phyloP scores from a whole-genome alignment of 2,113 vertebrate species.

The Pardalotus punctatus region DNA sequence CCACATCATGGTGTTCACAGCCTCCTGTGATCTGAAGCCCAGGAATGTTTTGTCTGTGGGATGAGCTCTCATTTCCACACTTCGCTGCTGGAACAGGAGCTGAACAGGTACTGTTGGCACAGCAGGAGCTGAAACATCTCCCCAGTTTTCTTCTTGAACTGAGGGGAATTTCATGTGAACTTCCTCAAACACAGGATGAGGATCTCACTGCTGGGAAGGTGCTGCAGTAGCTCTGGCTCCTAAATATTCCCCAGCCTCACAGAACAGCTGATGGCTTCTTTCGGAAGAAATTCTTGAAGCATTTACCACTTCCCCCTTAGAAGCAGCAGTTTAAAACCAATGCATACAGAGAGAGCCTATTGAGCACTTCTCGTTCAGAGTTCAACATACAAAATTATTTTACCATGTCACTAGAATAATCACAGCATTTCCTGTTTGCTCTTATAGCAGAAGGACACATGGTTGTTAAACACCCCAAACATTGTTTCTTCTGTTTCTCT shows the following conservation, averaged over 20 bases:
- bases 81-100: not conserved
- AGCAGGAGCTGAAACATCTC: not conserved
- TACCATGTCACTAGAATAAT: not conserved
- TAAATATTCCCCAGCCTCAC: not conserved
- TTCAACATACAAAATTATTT: not conserved
- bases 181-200: not conserved
- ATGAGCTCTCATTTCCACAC: not conserved
- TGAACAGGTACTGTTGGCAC: not conserved
- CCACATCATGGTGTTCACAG: not conserved
- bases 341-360: not conserved
- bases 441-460: rapidly evolving
- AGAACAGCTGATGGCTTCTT: not conserved
- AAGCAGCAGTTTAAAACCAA: not conserved
- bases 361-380: not conserved
- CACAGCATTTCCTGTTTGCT: not conserved
- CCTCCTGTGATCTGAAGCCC: not conserved
- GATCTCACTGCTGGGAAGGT: not conserved
- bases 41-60: not conserved
- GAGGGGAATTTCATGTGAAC: not conserved
- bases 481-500: not conserved
- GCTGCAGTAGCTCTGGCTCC: not conserved
- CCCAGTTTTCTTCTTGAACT: not conserved
- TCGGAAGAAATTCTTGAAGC: not conserved
- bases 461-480: not conserved
- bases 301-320: not conserved